Evolutionary conservation across 2,888 invertebrate species (phyloP), one percentile per base, ranked within the genome.

Genomic region (Auanema freiburgensis): DNA sequence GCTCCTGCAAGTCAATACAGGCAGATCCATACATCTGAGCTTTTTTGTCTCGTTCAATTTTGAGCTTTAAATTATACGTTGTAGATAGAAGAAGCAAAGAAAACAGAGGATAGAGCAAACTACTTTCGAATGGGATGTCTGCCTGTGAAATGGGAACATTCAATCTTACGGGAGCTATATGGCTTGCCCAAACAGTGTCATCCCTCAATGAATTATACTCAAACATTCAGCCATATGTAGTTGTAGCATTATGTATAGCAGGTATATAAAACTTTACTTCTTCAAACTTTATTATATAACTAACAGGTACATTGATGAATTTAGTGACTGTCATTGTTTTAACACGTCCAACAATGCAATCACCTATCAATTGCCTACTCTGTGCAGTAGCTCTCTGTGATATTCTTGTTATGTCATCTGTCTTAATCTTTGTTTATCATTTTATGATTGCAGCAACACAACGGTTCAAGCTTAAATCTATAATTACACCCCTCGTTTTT

Each of bases 301-400:
- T 21, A 46, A n/a, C n/a, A 77, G 81, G 81, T 0, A 83, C 79
- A 10, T 49, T 76, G 23, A 78, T 82, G 79, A 82, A 82, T 65
- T 59, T 76, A 11, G 66, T 77, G 11, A 82, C 81, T 8, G 77
- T 82, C 18, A 65, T 80, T 25, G 82, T 82, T 4, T 71, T 82
- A 24, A 81, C 81, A 0, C 65, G 82, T 12, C 78, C 79, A 0
- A 66, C 78, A 23, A 82, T 82, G 82, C 55, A 73, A 18, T 79
- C 78, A 1, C 79, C 82, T 12, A 68, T 72, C 51, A 72, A 74
- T 51, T 67, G 65, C 6, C 66, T 81, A 21, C 72, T 81, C 10
- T 79, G 79, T 66, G 81, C 81, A 11, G 78, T 82, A 12, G 81
- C 81, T 53, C 63, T 80, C 49, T 79, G 81, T 62, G 81, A 81